phyloP scores from a whole-genome alignment of 2,113 vertebrate genomes.

The Dinomys branickii region DNA sequence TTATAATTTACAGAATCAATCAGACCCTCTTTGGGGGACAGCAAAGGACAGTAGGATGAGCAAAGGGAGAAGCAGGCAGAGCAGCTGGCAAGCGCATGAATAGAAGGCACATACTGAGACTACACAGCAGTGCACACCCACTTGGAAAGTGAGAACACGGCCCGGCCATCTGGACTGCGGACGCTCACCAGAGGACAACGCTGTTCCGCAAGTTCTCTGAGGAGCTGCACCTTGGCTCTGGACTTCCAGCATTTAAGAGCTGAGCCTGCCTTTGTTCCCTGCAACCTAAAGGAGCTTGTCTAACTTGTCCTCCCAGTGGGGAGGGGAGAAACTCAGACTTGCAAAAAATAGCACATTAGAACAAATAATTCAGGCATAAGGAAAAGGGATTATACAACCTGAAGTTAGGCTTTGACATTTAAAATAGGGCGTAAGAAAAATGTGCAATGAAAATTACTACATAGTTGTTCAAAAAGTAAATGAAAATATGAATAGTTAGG shows the following conservation, averaged over 20 bases:
- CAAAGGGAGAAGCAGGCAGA: neutral
- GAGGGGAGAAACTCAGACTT: neutral
- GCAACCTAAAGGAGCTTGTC: neutral
- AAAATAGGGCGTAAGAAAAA: slow-evolving; percentile 40
- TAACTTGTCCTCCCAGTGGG: neutral
- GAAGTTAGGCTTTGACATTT: slow-evolving; percentile 40
- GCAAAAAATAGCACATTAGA: slow-evolving; percentile 32
- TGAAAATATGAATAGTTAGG: slow-evolving; percentile 68
- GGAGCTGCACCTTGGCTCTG: neutral
- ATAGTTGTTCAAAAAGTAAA: slow-evolving; percentile 62
- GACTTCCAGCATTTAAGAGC: neutral
- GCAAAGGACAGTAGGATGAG: neutral
- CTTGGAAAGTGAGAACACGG: neutral
- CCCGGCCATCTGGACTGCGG: neutral
- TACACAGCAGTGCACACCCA: neutral
- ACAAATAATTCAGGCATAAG: slow-evolving; percentile 55
- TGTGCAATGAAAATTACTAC: slow-evolving; percentile 62
- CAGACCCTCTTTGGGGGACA: neutral
- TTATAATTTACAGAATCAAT: neutral
- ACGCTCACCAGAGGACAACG: neutral
- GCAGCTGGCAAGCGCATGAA: neutral
- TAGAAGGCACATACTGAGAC: neutral
- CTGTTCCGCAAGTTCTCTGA: neutral
- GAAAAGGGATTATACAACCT: neutral
- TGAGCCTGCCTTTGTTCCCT: slow-evolving; percentile 15